Base-by-base conservation (phyloP, 1,140 invertebrate genomes). In the Euwallacea fornicatus region DNA sequence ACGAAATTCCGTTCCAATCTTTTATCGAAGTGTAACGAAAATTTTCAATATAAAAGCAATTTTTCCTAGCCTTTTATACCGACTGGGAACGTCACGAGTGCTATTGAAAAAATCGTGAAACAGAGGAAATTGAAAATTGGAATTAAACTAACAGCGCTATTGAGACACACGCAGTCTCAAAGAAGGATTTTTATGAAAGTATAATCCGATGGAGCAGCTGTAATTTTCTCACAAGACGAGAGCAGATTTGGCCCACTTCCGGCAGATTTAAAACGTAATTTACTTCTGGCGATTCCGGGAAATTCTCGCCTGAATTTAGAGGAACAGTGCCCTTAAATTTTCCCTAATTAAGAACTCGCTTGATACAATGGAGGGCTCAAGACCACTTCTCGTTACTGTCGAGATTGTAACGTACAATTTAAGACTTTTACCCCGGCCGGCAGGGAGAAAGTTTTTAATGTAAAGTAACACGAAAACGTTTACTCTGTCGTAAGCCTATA, bases 221-320 rank as follows among this genome's bases (percentile, higher is more conserved):
- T 41, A 61, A 61, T 61, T 61, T 61, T 61, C 59, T 11, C 59
- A 61, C 59, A 61, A 50, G 21, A 61, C 59, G 21, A 43, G 15
- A 43, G 9, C 59, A 43, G 59, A 61, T 61, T 61, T 61, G 15
- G 11, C 21, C 21, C 42, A 16, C 42, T 61, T 61, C 59, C 59
- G 59, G 21, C 59, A 61, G 59, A 61, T 61, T 61, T 61, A 61
- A 43, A 61, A 61, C 59, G 59, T 61, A 61, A 61, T 61, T 61
- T 61, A 61, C 59, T 61, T 61, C 59, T 43, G 59, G 59, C 59
- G 59, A 61, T 61, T 61, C 13, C 59, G 43, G 43, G 59, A 61
- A 61, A 61, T 61, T 61, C 42, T 61, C 21, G 42, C 54, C 59
- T 61, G 21, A 61, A 61, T 61, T 61, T 61, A n/a, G 33, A 61